phyloP scores from a whole-genome alignment of 2,113 vertebrate species.

The Pipa parva region DNA sequence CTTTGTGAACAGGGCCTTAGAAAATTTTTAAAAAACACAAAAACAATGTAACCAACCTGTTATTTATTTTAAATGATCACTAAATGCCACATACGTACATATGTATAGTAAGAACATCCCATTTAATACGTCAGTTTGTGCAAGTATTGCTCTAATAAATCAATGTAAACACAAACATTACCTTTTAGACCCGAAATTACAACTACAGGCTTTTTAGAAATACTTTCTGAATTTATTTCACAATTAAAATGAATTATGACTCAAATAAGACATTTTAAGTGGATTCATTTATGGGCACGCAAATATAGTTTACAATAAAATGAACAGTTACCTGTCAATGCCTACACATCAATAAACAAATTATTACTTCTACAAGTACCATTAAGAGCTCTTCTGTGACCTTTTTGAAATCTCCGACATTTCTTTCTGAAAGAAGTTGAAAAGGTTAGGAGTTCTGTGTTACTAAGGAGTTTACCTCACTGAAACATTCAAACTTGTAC shows the following conservation, averaged over 20 bases:
- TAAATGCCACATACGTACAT: no score
- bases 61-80: no score
- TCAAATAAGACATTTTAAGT: background rate
- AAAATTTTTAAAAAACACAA: no score
- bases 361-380: conserved; percentile 13
- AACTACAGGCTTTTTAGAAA: background rate
- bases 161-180: no score
- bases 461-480: conserved; percentile 1
- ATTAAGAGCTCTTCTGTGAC: background rate
- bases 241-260: background rate
- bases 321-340: conserved; percentile 9
- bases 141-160: no score
- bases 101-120: no score
- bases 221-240: background rate
- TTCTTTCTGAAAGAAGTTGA: background rate
- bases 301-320: conserved; percentile 19
- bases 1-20: no score
- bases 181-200: no score
- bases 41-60: no score
- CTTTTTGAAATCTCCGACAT: conserved; percentile 1
- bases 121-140: no score
- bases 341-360: conserved; percentile 5
- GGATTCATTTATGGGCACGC: background rate
- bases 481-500: background rate
- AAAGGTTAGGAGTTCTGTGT: conserved; percentile 6